Conservation (phyloP, 2,888 invertebrate species). For the Aplocera efformata region DNA sequence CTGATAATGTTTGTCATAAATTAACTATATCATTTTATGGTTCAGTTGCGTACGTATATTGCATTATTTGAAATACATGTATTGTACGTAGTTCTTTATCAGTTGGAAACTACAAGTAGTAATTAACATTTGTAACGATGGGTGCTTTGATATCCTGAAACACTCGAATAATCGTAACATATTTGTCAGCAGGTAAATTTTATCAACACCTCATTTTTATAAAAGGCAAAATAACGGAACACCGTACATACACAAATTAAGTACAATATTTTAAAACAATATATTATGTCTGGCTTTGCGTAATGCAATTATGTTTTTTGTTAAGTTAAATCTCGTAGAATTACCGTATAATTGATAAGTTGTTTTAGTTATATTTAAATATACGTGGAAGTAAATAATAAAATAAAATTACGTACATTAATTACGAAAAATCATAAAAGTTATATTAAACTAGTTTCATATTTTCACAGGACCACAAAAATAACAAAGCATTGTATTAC, state of each 20-base stretch:
- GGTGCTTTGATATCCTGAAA: conserved; percentile 25
- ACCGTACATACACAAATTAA: conserved; percentile 46
- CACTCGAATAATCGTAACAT: conserved; percentile 50
- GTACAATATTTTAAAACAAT: conserved; percentile 48
- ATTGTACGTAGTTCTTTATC: no score
- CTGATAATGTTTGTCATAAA: not conserved
- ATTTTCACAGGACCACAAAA: no score
- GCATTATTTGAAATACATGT: no score
- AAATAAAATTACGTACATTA: no score
- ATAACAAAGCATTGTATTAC: no score
- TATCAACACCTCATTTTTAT: conserved; percentile 11
- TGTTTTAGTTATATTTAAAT: conserved; percentile 8
- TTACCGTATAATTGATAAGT: conserved; percentile 27
- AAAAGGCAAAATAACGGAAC: conserved; percentile 4
- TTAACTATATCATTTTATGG: not conserved
- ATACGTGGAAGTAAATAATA: conserved; percentile 2
- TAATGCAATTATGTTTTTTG: conserved; percentile 61
- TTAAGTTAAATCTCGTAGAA: conserved; percentile 64
- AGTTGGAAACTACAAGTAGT: not conserved
- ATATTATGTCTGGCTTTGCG: conserved; percentile 28
- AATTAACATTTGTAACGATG: not conserved
- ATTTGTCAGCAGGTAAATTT: conserved; percentile 10
- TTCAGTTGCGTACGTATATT: no score
- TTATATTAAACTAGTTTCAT: no score
- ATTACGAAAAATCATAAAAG: no score